Percentiles rank a stretch among this genome's conserved stretches.
Conservation (phyloP, 2,888 invertebrate species). For the Gibbula magus region DNA sequence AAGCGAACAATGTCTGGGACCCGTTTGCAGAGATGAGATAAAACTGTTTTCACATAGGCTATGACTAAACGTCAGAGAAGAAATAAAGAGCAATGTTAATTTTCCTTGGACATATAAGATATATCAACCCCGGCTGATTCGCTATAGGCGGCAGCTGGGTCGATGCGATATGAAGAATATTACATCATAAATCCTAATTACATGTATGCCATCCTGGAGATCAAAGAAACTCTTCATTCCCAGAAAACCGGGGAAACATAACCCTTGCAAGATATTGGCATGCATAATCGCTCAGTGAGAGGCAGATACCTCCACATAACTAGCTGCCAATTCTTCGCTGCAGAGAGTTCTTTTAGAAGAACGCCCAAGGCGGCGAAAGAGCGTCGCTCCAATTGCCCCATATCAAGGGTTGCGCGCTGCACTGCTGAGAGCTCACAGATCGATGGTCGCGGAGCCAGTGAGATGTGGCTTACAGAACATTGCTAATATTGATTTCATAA, state of each 20-base stretch:
- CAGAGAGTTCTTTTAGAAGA: neutral
- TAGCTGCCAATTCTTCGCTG: neutral
- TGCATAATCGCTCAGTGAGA: neutral
- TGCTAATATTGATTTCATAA: conserved; percentile 18
- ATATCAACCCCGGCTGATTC: too few relatives aligned
- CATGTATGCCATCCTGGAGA: neutral
- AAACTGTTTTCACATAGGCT: too few relatives aligned
- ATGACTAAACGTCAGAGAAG: too few relatives aligned
- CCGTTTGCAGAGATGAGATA: too few relatives aligned
- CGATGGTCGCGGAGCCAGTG: neutral
- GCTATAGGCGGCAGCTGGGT: too few relatives aligned
- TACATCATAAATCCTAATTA: conserved; percentile 4
- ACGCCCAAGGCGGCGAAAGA: conserved; percentile 8
- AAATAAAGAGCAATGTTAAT: too few relatives aligned
- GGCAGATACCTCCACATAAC: neutral
- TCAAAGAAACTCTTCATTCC: neutral
- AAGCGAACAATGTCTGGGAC: too few relatives aligned
- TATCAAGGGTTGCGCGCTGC: neutral
- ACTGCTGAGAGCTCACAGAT: conserved; percentile 1
- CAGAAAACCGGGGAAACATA: neutral
- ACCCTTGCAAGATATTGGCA: neutral
- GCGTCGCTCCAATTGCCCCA: conserved; percentile 1
- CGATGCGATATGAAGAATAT: neutral
- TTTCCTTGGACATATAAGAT: too few relatives aligned
- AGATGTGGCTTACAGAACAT: neutral